Percentiles rank a stretch among this genome's conserved stretches.
phyloP scores from a whole-genome alignment of 2,888 invertebrate species.

The Hyalella azteca region DNA sequence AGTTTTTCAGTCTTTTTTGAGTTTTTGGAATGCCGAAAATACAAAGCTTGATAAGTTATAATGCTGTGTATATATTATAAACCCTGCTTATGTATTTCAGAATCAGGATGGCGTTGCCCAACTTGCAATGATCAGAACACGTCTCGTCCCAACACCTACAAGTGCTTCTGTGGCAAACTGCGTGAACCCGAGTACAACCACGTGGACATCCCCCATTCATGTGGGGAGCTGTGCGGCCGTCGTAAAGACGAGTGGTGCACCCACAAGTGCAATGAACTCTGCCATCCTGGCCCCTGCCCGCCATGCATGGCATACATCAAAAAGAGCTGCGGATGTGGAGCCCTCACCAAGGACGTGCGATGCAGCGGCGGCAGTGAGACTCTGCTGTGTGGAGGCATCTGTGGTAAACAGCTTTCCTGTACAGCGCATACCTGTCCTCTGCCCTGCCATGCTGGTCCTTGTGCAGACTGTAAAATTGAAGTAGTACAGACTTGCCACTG shows the following conservation, averaged over 20 bases:
- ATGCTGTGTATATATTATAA: too few relatives aligned
- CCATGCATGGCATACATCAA: constrained; percentile 79
- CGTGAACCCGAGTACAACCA: constrained; percentile 78
- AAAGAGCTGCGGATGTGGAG: constrained; percentile 79
- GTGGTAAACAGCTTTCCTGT: constrained; percentile 76
- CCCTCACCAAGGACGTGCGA: constrained; percentile 72
- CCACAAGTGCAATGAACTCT: constrained; percentile 75
- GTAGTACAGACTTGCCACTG: constrained; percentile 78
- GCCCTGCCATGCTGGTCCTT: constrained; percentile 87
- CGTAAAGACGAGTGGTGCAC: constrained; percentile 66
- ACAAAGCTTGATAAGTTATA: too few relatives aligned
- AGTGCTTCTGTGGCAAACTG: constrained; percentile 87
- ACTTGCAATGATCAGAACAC: constrained; percentile 86
- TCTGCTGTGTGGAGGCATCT: constrained; percentile 76
- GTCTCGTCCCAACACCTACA: constrained; percentile 78
- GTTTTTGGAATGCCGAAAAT: too few relatives aligned
- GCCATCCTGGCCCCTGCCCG: constrained; percentile 95
- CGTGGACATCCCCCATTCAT: constrained; percentile 84
- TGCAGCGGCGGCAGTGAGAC: constrained; percentile 77
- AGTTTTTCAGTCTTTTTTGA: too few relatives aligned
- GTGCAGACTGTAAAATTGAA: constrained; percentile 72
- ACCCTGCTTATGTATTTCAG: too few relatives aligned
- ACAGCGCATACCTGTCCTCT: constrained; percentile 67
- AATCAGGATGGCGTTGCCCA: constrained; percentile 87
- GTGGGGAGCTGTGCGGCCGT: constrained; percentile 83